Conservation (phyloP, 2,113 vertebrate species). For the Noctilio leporinus region DNA sequence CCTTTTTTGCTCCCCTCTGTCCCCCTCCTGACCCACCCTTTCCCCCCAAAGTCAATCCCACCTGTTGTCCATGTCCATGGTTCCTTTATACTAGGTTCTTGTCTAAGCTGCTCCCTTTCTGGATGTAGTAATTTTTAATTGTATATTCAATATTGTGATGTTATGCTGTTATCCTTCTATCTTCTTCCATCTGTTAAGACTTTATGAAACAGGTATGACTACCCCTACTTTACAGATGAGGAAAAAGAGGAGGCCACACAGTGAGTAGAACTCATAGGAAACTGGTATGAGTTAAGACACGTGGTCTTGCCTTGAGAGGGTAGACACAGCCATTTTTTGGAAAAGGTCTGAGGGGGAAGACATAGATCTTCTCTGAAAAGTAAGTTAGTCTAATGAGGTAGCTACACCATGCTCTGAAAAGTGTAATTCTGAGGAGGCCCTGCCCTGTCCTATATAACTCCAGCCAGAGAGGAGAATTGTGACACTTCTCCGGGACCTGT, state of each 20-base stretch:
- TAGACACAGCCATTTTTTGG: not conserved
- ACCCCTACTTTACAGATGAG: not conserved
- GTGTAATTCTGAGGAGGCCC: not conserved
- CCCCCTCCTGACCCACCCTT: no score
- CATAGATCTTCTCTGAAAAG: not conserved
- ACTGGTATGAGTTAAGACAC: not conserved
- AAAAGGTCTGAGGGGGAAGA: not conserved
- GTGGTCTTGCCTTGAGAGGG: not conserved
- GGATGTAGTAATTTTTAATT: not conserved
- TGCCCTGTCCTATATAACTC: not conserved
- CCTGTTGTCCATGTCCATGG: no score
- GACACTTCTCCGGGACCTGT: not conserved
- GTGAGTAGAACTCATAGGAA: not conserved
- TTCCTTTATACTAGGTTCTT: no score
- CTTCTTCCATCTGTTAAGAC: not conserved
- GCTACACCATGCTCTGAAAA: not conserved
- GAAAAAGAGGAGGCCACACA: not conserved
- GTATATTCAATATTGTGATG: not conserved
- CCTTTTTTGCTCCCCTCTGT: no score
- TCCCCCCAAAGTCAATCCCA: no score
- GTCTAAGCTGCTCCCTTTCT: no score
- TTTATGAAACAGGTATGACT: not conserved
- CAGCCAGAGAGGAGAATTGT: not conserved
- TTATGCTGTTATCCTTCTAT: not conserved
- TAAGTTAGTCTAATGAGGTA: not conserved